Base-by-base conservation (phyloP, 2,888 invertebrate species). In the Eumacrocentrus americanus region DNA sequence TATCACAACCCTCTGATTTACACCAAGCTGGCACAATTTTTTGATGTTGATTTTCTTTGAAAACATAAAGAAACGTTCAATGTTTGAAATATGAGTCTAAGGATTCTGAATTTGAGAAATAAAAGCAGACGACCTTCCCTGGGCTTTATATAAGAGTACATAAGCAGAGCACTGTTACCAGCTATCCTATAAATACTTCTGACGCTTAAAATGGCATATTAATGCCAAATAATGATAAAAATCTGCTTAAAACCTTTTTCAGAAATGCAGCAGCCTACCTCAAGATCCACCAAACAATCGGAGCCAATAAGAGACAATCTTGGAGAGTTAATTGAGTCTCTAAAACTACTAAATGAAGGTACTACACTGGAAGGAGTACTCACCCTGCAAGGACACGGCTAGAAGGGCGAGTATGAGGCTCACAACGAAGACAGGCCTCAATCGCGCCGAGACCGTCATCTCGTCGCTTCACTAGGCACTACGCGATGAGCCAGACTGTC, bases 331-430 rank as follows among this genome's bases (percentile, higher is more conserved):
- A 22, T 12, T 54, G 34, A 34, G 18, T 18, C 25, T 55, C 12
- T 7, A 52, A 7, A 35, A 25, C 14, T 16, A 12, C 14, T 4
- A 47, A n/a, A 12, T n/a, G 9, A 34, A n/a, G n/a, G n/a, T n/a
- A n/a, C n/a, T n/a, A n/a, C n/a, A n/a, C n/a, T 29, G 25, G 2
- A 23, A 23, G 5, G 22, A 3, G 11, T 38, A 52, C 83, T 81
- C 82, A 85, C 85, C 84, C 81, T 84, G 84, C 82, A 84, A 84
- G 83, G 83, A 77, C 77, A 81, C 78, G 81, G 82, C 82, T 82
- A 84, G 81, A 76, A 84, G 81, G 75, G 81, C 69, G 68, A 72
- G 73, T 72, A 84, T 79, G 81, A 84, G 82, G 81, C 84, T 82
- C 79, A 84, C 81, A 78, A 82, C 78, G 78, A 83, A 76, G 74